A percentile compares a stretch with the other conserved stretches of the same genome.
phyloP scores from a whole-genome alignment of 2,113 vertebrate genomes.

The Corapipo altera region DNA sequence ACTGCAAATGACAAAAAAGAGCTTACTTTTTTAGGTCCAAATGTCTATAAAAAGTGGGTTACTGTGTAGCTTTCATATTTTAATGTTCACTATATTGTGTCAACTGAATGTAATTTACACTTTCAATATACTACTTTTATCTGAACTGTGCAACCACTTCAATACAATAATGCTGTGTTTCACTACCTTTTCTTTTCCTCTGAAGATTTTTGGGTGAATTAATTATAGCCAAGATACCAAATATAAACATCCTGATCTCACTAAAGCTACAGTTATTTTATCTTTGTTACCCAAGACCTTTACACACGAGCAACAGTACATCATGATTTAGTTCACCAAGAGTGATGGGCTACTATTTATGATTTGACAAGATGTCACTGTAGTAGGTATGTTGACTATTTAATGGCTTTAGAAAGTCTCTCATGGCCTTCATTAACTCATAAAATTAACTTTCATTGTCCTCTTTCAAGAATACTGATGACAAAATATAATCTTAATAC shows the following conservation, averaged over 20 bases:
- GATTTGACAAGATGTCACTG: constrained; percentile 15
- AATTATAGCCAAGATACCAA: constrained; percentile 11
- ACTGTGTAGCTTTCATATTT: neutral
- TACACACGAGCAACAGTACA: neutral
- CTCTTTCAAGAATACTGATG: neutral
- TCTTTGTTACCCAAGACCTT: constrained; percentile 34
- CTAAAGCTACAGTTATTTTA: neutral
- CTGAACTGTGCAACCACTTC: neutral
- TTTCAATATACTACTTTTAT: neutral
- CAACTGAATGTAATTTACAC: neutral
- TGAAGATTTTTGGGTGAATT: neutral
- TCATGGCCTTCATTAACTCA: neutral
- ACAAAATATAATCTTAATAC: constrained; percentile 12
- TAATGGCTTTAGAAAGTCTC: constrained; percentile 23
- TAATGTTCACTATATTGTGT: neutral
- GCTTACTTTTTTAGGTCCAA: neutral
- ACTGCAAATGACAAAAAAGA: neutral
- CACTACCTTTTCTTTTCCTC: neutral
- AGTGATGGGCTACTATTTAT: constrained; percentile 33
- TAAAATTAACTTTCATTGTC: constrained; percentile 26
- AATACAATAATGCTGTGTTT: neutral
- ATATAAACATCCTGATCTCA: constrained; percentile 11
- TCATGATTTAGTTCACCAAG: constrained; percentile 4
- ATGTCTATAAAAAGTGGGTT: neutral
- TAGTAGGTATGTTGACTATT: constrained; percentile 30